phyloP scores from a whole-genome alignment of 2,888 invertebrate genomes.

The Ichneumoninae sp. region DNA sequence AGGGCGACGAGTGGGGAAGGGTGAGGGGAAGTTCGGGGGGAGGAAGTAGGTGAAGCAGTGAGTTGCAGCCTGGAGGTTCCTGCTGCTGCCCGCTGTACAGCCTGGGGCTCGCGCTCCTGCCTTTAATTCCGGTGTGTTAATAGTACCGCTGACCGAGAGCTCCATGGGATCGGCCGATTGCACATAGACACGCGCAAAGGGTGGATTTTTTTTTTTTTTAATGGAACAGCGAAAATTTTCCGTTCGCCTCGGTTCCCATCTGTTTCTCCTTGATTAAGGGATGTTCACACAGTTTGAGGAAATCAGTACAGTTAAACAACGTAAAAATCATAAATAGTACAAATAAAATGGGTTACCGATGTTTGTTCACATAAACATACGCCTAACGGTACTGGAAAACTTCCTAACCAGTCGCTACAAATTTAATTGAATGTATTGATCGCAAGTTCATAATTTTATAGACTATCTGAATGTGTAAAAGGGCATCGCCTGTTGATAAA shows the following conservation, averaged over 20 bases:
- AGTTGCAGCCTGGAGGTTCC: constrained; percentile 15
- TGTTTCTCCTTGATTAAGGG: background rate
- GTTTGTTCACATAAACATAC: too few species aligned
- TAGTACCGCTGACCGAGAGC: background rate
- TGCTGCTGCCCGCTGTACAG: constrained; percentile 23
- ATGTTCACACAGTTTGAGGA: too few species aligned
- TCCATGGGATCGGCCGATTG: background rate
- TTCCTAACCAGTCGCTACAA: too few species aligned
- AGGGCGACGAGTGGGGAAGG: constrained; percentile 11
- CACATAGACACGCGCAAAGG: background rate
- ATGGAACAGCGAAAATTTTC: background rate
- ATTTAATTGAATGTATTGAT: too few species aligned
- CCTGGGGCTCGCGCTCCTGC: constrained; percentile 13
- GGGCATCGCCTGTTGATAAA: too few species aligned
- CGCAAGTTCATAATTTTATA: too few species aligned
- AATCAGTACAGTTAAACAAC: too few species aligned
- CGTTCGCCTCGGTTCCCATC: background rate
- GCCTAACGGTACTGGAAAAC: too few species aligned
- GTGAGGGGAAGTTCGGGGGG: background rate
- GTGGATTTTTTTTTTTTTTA: too few species aligned
- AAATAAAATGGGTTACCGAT: too few species aligned
- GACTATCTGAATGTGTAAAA: too few species aligned
- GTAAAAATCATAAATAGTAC: too few species aligned
- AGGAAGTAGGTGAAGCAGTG: constrained; percentile 23
- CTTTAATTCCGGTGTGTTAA: constrained; percentile 14